Base-by-base conservation (phyloP, 2,888 invertebrate genomes). In the Andrena haemorrhoa region DNA sequence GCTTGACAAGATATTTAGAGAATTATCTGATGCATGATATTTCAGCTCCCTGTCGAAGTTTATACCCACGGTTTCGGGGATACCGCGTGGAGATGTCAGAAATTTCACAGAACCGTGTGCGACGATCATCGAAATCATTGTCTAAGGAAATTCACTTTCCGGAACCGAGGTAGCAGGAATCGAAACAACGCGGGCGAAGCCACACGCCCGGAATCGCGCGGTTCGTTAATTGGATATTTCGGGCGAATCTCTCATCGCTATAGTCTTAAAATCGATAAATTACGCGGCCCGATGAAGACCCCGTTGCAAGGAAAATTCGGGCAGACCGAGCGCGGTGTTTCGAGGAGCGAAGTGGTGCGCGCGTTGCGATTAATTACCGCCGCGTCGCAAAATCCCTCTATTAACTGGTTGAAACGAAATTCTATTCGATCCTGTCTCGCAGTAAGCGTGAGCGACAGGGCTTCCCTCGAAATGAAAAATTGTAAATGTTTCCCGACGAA, bases 321-420 rank as follows among this genome's bases (percentile, higher is more conserved):
- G 16, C 63, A 16, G 56, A 12, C 5, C 56, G 6, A 29, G 12
- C 12, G 41, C 33, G 7, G 35, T n/a, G 23, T 23, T 23, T 23
- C 53, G 23, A 8, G 20, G 20, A 56, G 23, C 53, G 53, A 23
- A 20, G 29, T 12, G 6, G 29, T 51, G 64, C 47, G 33, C 8
- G 23, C 6, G 31, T 23, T 20, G 49, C 31, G 20, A 58, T 29
- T 65, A 73, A 73, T 65, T 64, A 65, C 10, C 41, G 10, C 12
- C 1, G n/a, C 10, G 51, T 26, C 7, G 41, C 41, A 73, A 29
- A 12, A 23, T n/a, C 16, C 23, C 29, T 1, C 29, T 56, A 12
- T 20, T 31, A 31, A 65, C 56, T 56, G 16, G 29, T 60, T 60
- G 2, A 29, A 16, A 31, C 31, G 79, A 56, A n/a, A 89, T 41